Evolutionary conservation across 2,113 vertebrate genomes (phyloP).

Genomic region (Phyllostomus hastatus): DNA sequence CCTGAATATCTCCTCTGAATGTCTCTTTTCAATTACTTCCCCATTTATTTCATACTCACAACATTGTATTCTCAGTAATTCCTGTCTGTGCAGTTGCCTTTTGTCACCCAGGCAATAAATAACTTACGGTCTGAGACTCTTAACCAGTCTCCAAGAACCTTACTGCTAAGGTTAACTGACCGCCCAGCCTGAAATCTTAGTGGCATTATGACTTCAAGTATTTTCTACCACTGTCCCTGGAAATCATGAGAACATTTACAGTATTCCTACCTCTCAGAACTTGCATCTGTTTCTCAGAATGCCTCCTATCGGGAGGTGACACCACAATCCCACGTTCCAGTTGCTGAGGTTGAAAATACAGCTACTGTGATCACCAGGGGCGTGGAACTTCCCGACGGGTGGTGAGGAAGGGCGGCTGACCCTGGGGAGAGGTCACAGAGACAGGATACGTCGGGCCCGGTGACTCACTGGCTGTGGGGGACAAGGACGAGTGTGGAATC

Average conservation of each 20-base stretch:
- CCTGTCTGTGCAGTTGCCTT: not conserved
- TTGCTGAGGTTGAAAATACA: not conserved
- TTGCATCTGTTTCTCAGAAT: not conserved
- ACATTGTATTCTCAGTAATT: not conserved
- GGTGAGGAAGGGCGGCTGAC: not conserved
- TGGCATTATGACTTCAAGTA: not conserved
- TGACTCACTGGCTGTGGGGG: not conserved
- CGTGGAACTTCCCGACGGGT: not conserved
- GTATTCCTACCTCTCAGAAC: not conserved
- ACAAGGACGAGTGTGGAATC: not conserved
- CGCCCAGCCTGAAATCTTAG: not conserved
- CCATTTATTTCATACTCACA: not conserved
- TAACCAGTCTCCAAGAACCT: not conserved
- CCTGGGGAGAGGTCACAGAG: not conserved
- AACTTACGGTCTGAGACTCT: not conserved
- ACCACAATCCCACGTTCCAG: not conserved
- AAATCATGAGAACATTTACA: not conserved
- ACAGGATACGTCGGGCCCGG: not conserved
- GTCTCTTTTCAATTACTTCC: not conserved
- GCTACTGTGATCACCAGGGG: not conserved
- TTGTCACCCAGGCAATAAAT: not conserved
- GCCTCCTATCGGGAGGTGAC: not conserved
- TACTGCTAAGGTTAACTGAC: not conserved
- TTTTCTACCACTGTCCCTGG: not conserved
- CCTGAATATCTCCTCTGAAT: not conserved